Base-by-base conservation (phyloP, 2,113 vertebrate genomes). In the Embiotoca jacksoni region DNA sequence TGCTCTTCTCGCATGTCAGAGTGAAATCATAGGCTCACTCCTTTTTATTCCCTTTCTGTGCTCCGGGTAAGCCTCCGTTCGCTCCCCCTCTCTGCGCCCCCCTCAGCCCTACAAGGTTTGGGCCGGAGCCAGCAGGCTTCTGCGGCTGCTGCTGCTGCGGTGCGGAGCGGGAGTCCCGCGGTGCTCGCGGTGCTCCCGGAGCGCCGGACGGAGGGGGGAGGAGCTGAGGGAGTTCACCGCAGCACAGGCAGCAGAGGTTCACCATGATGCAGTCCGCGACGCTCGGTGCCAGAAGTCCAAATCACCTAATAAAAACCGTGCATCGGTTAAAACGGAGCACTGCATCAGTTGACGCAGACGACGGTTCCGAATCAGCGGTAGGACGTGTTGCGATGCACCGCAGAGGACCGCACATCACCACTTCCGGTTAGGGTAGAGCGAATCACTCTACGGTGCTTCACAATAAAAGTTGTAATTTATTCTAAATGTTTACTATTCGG, bases 151-250 rank as follows among this genome's bases (percentile, higher is more conserved):
- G 58, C 69, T 78, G 78, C 81, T 71, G 86, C 77, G 68, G 80
- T 75, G 55, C 73, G 75, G 82, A 71, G 82, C 80, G 90, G 93
- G 92, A 85, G 87, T 91, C 89, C 93, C 92, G 83, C 78, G 69
- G 85, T 73, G 75, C 66, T 75, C 92, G 83, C 78, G 69, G 85
- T 73, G 75, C 66, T 75, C 91, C 91, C 78, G 88, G 80, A 59
- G 58, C 87, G 10, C 59, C 53, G 72, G 90, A 72, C 76, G 58
- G 58, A 87, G 87, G 91, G 91, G 92, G 92, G 93, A 90, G 95
- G 89, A 92, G 92, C 88, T 82, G 86, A 75, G 93, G 91, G 91
- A 94, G 92, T 90, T 91, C 91, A 80, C 92, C 92, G 88, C 92
- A 93, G 93, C 93, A 93, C 62, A 95, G 92, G 72, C 91, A 92